Percentiles rank a stretch among this genome's conserved stretches.
These are phyloP conservation scores for Gila robusta DNA, from an alignment of 2,797 vertebrate species.

Conservation along the genomic window DNA sequence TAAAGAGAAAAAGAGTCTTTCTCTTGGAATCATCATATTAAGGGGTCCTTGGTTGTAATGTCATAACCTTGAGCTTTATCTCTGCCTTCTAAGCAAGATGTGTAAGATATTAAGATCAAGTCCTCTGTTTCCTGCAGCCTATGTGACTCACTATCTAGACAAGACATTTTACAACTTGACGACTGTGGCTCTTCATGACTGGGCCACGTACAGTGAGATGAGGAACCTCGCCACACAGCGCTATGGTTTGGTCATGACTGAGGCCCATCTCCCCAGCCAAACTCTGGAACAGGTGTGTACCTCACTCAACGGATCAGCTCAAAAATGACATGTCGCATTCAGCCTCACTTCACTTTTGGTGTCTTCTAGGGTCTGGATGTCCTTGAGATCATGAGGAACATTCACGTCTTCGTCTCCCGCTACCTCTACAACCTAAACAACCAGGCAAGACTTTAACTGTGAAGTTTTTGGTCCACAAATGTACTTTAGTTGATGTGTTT, in stretches of 20 bases:
- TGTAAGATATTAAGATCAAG: neutral
- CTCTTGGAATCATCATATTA: neutral
- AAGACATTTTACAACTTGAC: slow-evolving; percentile 99
- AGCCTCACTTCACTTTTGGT: neutral
- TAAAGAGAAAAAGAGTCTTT: too few species aligned
- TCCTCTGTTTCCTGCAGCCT: slow-evolving; percentile 75
- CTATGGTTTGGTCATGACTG: slow-evolving; percentile 95
- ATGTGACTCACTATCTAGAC: slow-evolving; percentile 97
- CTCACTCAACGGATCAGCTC: neutral
- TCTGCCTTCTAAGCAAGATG: neutral
- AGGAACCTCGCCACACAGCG: slow-evolving; percentile 95
- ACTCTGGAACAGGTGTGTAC: slow-evolving; percentile 93
- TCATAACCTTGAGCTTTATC: neutral
- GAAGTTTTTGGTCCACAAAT: neutral
- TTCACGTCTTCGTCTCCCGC: slow-evolving; percentile 97
- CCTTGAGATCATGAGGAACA: slow-evolving; percentile 99
- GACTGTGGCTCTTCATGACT: slow-evolving; percentile 97
- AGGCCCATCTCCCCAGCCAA: slow-evolving; percentile 97
- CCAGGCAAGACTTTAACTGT: slow-evolving; percentile 80
- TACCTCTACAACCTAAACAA: slow-evolving; percentile 99
- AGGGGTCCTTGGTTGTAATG: neutral
- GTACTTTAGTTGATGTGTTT: neutral
- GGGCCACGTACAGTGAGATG: slow-evolving; percentile 99
- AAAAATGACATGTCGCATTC: neutral
- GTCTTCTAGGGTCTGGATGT: slow-evolving; percentile 92